Base-by-base conservation (phyloP, 2,888 invertebrate genomes). In the Zootermopsis nevadensis region DNA sequence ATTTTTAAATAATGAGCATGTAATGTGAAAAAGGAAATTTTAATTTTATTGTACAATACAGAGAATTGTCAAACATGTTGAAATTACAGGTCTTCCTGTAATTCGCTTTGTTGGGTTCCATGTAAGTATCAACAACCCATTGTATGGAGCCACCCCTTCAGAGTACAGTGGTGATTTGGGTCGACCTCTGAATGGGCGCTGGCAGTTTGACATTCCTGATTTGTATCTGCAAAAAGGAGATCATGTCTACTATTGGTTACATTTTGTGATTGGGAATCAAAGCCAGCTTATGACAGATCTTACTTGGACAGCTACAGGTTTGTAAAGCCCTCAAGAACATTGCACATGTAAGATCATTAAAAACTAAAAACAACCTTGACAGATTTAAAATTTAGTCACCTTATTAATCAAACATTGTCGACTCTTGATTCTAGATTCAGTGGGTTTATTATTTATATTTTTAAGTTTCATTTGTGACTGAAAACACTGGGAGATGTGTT, bases 51-150 rank as follows among this genome's bases (percentile, higher is more conserved):
- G 42, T 42, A 42, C 42, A 42, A 12, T 42, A 6, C 8, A 1
- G 8, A 42, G 42, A 42, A 42, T 42, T 42, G 8, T 15, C 42
- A 42, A 42, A 15, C 42, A 42, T 42, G 42, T 12, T 42, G 42
- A 42, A 1, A 42, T 42, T 42, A 42, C 74, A 83, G 83, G 81
- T 77, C 33, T 81, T 4, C 48, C 77, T 8, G 83, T 74, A 31
- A 66, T 83, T 7, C 31, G 77, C 22, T 77, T 83, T 42, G 81
- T 83, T 66, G 83, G 76, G 30, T 83, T 83, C n/a, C 83, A 83
- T 74, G 76, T 81, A 7, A 83, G 60, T n/a, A 42, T 83, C 12
- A 83, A 83, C 35, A 53, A n/a, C 55, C 81, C 81, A 22, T 66
- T 83, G 30, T 10, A 19, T 30, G 83, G 81, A 10, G 81, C 83